Conservation (phyloP, 2,888 invertebrate genomes). For the Anticlea derivata region DNA sequence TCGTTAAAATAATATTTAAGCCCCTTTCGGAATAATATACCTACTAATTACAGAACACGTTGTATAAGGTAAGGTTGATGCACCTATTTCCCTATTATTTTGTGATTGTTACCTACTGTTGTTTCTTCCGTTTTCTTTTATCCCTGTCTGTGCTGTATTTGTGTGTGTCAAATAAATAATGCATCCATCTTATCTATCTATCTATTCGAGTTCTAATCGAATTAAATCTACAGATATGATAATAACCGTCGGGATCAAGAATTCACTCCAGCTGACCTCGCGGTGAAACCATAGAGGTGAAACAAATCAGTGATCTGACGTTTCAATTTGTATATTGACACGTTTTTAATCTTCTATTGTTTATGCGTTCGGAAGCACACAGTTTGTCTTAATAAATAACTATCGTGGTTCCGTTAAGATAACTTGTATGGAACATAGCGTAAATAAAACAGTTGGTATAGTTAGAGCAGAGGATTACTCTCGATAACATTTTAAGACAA, state of each 20-base stretch:
- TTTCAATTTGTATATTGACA: constrained; percentile 81
- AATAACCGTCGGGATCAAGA: constrained; percentile 35
- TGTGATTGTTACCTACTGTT: too few relatives aligned
- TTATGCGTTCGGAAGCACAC: constrained; percentile 74
- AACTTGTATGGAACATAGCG: constrained; percentile 6
- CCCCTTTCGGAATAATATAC: too few relatives aligned
- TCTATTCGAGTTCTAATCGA: background rate
- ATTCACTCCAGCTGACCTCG: constrained; percentile 13
- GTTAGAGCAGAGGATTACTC: background rate
- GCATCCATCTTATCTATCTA: too few relatives aligned
- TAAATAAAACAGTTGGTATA: constrained; percentile 2
- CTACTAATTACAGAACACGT: too few relatives aligned
- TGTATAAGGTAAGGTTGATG: too few relatives aligned
- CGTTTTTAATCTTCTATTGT: constrained; percentile 79
- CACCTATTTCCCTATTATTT: too few relatives aligned
- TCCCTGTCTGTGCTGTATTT: too few relatives aligned
- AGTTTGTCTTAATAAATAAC: constrained; percentile 69
- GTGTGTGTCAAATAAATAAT: too few relatives aligned
- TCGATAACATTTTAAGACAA: too few relatives aligned
- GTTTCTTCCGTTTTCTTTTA: too few relatives aligned
- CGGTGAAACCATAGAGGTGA: constrained; percentile 49
- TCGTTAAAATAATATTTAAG: too few relatives aligned
- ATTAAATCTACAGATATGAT: constrained; percentile 3
- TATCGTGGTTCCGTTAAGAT: constrained; percentile 49
- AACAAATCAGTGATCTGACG: constrained; percentile 78